Conservation (phyloP, 2,113 vertebrate species). For the Salvator merianae region DNA sequence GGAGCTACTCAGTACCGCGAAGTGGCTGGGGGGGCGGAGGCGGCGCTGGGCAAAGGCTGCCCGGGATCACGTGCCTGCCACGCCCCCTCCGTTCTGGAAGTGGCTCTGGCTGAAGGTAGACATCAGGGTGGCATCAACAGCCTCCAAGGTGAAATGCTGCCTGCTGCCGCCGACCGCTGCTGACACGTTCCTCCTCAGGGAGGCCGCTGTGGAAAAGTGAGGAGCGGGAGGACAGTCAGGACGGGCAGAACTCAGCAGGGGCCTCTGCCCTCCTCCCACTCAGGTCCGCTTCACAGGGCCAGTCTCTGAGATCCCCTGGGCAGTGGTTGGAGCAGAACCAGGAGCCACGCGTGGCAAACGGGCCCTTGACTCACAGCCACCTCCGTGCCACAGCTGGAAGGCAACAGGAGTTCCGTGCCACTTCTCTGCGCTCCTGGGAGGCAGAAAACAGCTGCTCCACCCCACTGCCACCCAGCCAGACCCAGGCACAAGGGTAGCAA, state of each 20-base stretch:
- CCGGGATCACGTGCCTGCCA: background rate
- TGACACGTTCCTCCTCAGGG: background rate
- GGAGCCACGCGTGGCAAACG: too few relatives aligned
- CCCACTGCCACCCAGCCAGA: background rate
- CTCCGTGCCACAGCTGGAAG: too few relatives aligned
- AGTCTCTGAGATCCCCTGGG: too few relatives aligned
- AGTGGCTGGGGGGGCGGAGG: background rate
- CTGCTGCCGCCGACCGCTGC: rapidly evolving
- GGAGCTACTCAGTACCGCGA: too few relatives aligned
- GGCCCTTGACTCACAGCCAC: too few relatives aligned
- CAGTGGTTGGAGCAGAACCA: too few relatives aligned
- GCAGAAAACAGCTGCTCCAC: background rate
- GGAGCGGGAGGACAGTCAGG: background rate
- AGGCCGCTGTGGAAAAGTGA: background rate
- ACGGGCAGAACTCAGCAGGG: too few relatives aligned
- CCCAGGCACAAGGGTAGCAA: background rate
- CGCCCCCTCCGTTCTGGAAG: background rate
- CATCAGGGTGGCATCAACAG: background rate
- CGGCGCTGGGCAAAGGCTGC: too few relatives aligned
- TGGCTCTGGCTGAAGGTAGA: background rate
- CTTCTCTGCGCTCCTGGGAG: too few relatives aligned
- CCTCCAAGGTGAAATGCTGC: background rate
- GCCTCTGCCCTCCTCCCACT: too few relatives aligned
- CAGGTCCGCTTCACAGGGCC: too few relatives aligned
- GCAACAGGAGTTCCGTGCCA: too few relatives aligned